These are phyloP conservation scores for Dicerorhinus sumatrensis DNA, from an alignment of 2,113 vertebrate species.

Conservation along the genomic window DNA sequence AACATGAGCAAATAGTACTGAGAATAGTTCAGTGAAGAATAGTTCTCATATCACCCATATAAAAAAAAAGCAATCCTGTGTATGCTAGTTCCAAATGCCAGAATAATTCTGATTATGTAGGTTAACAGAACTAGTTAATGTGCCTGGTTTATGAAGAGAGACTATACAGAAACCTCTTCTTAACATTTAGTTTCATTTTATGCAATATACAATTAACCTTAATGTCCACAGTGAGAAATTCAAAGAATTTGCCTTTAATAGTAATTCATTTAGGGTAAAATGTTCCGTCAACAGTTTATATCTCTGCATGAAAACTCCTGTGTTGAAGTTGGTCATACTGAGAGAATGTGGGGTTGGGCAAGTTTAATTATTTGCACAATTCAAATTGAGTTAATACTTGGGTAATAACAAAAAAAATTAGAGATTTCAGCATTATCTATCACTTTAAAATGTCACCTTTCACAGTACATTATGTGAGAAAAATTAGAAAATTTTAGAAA, in stretches of 20 bases:
- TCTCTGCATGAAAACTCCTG: conserved; percentile 47
- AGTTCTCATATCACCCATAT: background rate
- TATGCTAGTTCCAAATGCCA: background rate
- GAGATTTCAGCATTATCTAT: background rate
- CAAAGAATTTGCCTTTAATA: conserved; percentile 42
- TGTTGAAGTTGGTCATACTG: conserved; percentile 22
- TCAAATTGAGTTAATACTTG: conserved; percentile 49
- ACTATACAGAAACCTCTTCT: background rate
- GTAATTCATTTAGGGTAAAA: background rate
- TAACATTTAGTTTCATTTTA: conserved; percentile 43
- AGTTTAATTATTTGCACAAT: conserved; percentile 37
- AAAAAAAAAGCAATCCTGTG: background rate
- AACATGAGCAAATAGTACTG: background rate
- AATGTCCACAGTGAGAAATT: background rate
- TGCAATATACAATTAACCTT: background rate
- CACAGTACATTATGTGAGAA: background rate
- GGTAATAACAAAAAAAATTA: background rate
- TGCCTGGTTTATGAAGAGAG: background rate
- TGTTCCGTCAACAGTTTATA: conserved; percentile 20
- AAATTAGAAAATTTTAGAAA: background rate
- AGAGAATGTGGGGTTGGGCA: conserved; percentile 43
- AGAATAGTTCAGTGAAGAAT: background rate
- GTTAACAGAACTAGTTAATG: background rate
- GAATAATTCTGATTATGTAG: background rate
- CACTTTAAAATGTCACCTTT: conserved; percentile 10